Evolutionary conservation across 2,888 invertebrate genomes (phyloP).

Genomic region (Rhodophaea formosa): DNA sequence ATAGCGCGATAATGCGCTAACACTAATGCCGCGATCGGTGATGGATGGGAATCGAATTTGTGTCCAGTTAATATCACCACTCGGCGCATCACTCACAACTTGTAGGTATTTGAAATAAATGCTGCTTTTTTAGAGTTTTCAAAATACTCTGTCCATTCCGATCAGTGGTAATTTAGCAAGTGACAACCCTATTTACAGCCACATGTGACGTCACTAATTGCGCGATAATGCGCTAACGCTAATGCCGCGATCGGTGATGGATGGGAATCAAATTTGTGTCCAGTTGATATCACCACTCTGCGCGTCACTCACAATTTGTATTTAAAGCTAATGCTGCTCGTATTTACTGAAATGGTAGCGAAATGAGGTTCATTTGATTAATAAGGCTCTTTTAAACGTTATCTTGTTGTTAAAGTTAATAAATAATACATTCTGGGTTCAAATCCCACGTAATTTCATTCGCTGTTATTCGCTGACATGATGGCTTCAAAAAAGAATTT

Average conservation of each 20-base stretch:
- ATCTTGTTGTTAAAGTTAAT: too few species aligned
- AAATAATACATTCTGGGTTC: too few species aligned
- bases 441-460: too few species aligned
- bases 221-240: constrained; percentile 48
- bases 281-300: constrained; percentile 4
- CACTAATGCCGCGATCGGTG: constrained; percentile 40
- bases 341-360: neutral
- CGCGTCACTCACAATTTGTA: constrained; percentile 5
- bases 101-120: too few species aligned
- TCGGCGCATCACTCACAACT: neutral
- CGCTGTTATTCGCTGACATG: too few species aligned
- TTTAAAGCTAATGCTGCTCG: neutral
- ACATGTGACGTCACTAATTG: constrained; percentile 37
- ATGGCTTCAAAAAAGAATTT: too few species aligned
- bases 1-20: constrained; percentile 51
- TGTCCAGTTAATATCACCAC: neutral
- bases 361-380: too few species aligned
- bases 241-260: constrained; percentile 41
- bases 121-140: too few species aligned
- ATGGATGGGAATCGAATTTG: constrained; percentile 46
- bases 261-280: constrained; percentile 42
- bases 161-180: neutral
- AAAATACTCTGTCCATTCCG: neutral
- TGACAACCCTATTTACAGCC: constrained; percentile 1
- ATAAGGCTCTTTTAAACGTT: too few species aligned